Conservation (phyloP, 1,140 invertebrate species). For the Stegodyphus dumicola region DNA sequence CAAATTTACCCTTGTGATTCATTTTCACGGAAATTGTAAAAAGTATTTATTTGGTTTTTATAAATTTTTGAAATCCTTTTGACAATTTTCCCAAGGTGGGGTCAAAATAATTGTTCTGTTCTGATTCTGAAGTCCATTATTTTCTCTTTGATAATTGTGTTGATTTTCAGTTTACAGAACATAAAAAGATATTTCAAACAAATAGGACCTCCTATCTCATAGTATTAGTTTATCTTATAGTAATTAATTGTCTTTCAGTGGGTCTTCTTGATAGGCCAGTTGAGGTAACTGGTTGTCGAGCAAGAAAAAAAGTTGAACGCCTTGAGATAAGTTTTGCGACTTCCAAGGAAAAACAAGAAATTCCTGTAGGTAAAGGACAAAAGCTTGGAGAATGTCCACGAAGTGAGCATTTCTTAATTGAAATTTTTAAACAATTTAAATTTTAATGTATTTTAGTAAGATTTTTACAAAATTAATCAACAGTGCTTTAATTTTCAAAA, state of each 20-base stretch:
- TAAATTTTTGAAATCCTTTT: too few relatives aligned
- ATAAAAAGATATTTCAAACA: background rate
- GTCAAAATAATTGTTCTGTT: too few relatives aligned
- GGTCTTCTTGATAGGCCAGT: conserved; percentile 68
- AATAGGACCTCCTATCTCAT: background rate
- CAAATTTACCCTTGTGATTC: too few relatives aligned
- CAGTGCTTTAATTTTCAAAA: too few relatives aligned
- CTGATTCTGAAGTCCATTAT: too few relatives aligned
- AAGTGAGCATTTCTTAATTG: conserved; percentile 63
- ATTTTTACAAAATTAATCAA: too few relatives aligned
- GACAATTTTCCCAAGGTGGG: too few relatives aligned
- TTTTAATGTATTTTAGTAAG: background rate
- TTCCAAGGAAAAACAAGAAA: conserved; percentile 65
- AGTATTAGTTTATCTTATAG: background rate
- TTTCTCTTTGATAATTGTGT: too few relatives aligned
- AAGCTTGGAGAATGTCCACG: conserved; percentile 68
- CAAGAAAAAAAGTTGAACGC: conserved; percentile 68
- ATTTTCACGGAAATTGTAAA: too few relatives aligned
- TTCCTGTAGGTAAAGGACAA: conserved; percentile 67
- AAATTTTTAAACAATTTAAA: too few relatives aligned
- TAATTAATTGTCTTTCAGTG: conserved; percentile 26
- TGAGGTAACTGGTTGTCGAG: conserved; percentile 66
- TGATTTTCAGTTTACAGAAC: background rate
- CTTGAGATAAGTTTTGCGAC: conserved; percentile 65
- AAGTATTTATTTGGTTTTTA: too few relatives aligned